These are phyloP conservation scores for Dysidea cf. avara DNA, from an alignment of 37 sponge, comb jelly and placozoan genomes.

Conservation along the genomic window DNA sequence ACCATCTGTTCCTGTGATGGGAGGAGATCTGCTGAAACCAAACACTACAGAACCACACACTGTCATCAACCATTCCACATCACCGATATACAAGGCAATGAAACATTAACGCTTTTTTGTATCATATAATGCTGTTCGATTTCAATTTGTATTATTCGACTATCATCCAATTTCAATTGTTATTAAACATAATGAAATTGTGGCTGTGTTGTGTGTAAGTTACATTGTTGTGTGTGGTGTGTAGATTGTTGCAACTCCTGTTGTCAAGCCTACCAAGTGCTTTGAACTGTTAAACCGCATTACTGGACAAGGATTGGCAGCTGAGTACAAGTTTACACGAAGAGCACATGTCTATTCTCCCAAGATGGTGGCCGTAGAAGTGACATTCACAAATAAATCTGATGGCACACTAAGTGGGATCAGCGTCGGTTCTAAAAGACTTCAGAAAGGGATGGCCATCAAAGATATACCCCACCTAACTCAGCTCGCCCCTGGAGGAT, in stretches of 20 bases:
- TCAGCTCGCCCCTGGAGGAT: conserved; percentile 53
- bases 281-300: conserved; percentile 35
- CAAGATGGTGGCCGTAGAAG: conserved; percentile 73
- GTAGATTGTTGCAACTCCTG: background rate
- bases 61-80: too few species aligned
- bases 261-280: background rate
- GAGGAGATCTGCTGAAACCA: too few species aligned
- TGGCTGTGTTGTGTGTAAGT: too few species aligned
- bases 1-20: too few species aligned
- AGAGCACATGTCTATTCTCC: conserved; percentile 60
- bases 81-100: too few species aligned
- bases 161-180: too few species aligned
- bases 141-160: too few species aligned
- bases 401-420: conserved; percentile 43
- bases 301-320: conserved; percentile 60
- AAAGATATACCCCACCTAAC: conserved; percentile 18
- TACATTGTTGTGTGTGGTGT: too few species aligned
- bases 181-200: too few species aligned
- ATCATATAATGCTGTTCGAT: too few species aligned
- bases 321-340: conserved; percentile 67
- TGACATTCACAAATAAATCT: conserved; percentile 68
- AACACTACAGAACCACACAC: too few species aligned
- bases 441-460: conserved; percentile 76
- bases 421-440: conserved; percentile 39
- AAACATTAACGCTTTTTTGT: too few species aligned